Evolutionary conservation across 64 coral and sea anemone species (phyloP), one percentile per base, ranked within the genome.

Genomic region (Stylophora pistillata): DNA sequence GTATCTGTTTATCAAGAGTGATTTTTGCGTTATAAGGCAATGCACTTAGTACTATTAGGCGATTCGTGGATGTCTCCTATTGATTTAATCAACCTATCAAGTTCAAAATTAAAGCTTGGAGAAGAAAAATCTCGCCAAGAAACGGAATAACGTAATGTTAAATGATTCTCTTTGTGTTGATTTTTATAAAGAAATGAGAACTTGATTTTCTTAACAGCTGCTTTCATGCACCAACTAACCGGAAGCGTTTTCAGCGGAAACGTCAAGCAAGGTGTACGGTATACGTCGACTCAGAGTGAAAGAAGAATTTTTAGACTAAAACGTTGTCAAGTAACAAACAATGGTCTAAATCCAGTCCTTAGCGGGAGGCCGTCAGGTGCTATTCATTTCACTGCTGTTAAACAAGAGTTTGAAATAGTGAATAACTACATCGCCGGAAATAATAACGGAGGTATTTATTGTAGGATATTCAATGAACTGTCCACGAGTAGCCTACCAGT

Each of bases 391-490:
- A 74, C 79, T 15, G 76, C 58, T 31, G 12, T 32, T 13, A 85
- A 92, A 20, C 85, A 78, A 70, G n/a, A 21, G 4, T 86, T 92
- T 16, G 47, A 65, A 75, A 53, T 87, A 31, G 20, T 75, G 7
- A 92, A 95, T 59, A 91, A 76, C 47, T 86, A 91, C 75, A 58
- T 95, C 0, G 62, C 74, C 58, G 79, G 68, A 25, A 95, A 95
- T 77, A 82, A 61, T 4, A 85, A 85, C 41, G 81, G 81, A 52
- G 81, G 81, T 62, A 58, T 85, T 28, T 69, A 85, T 85, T 59
- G 31, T 10, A 21, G 53, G 16, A 7, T 52, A 47, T 33, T 41
- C 21, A 11, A 85, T 18, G 27, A 70, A 47, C 23, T 41, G 15
- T n/a, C 12, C 25, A 18, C 59, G 31, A 55, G 15, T 15, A 9